phyloP scores from a whole-genome alignment of 2,797 vertebrate species.

The Phataginus tetradactyla region DNA sequence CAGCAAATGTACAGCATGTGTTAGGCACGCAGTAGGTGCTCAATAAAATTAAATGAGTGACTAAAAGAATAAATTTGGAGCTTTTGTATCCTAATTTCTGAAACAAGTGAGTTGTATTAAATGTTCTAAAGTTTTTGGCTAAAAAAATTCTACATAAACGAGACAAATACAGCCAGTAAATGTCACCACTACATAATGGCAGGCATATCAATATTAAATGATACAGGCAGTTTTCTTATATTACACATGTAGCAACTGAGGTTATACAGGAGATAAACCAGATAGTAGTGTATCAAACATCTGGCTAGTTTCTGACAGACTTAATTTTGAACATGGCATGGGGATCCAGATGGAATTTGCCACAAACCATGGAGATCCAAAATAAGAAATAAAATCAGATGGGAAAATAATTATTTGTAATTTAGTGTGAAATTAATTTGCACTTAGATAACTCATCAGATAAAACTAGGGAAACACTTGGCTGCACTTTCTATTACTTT shows the following conservation, averaged over 20 bases:
- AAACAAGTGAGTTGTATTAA: constrained; percentile 4
- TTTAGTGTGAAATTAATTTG: constrained; percentile 81
- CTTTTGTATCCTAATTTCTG: not conserved
- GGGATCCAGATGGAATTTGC: not conserved
- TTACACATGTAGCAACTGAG: not conserved
- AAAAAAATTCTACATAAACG: not conserved
- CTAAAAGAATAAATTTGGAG: not conserved
- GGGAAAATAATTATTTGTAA: not conserved
- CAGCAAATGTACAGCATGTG: not conserved
- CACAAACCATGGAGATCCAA: constrained; percentile 25
- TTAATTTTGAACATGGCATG: constrained; percentile 32
- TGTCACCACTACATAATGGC: not conserved
- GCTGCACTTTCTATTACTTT: constrained; percentile 93
- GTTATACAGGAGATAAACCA: not conserved
- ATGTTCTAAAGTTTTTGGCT: not conserved
- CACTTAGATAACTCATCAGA: constrained; percentile 93
- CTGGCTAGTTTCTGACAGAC: not conserved
- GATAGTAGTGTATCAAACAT: not conserved
- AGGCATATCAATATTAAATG: not conserved
- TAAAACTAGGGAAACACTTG: constrained; percentile 93
- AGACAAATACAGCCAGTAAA: not conserved
- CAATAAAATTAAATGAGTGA: not conserved
- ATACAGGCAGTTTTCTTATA: not conserved
- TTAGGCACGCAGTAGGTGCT: not conserved
- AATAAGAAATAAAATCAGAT: constrained; percentile 42